Conservation (phyloP, 2,888 invertebrate species). For the Trachelus iudaicus region DNA sequence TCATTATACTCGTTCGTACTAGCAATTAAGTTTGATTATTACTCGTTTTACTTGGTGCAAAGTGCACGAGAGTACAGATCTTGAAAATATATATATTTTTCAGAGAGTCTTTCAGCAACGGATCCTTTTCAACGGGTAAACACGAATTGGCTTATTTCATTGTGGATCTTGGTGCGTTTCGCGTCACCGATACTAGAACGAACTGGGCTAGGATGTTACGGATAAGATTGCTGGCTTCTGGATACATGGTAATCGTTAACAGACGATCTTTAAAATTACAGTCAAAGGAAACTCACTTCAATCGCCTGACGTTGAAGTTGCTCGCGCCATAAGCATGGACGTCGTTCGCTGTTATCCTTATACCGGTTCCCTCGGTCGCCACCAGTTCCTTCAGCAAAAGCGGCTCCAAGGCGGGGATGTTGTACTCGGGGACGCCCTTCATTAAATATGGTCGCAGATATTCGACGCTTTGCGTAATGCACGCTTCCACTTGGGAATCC, state of each 20-base stretch:
- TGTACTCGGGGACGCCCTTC: slow-evolving; percentile 74
- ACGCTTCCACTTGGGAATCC: slow-evolving; percentile 72
- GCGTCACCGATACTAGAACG: background rate
- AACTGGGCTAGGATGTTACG: background rate
- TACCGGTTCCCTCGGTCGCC: slow-evolving; percentile 69
- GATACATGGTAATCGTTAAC: background rate
- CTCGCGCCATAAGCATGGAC: slow-evolving; percentile 75
- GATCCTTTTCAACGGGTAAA: background rate
- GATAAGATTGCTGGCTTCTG: background rate
- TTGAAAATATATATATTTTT: background rate
- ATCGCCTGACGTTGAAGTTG: slow-evolving; percentile 70
- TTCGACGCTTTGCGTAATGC: slow-evolving; percentile 71
- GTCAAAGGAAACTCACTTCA: slow-evolving; percentile 68
- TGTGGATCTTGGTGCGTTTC: background rate
- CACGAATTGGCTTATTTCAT: background rate
- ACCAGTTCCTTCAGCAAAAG: slow-evolving; percentile 72
- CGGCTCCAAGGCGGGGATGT: slow-evolving; percentile 76
- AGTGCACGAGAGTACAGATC: background rate
- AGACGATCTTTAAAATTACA: slow-evolving; percentile 1
- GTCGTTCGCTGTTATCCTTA: slow-evolving; percentile 71
- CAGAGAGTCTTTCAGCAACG: background rate
- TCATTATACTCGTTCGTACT: background rate
- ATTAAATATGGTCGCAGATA: slow-evolving; percentile 72
- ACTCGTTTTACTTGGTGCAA: background rate
- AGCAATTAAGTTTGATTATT: background rate